Conservation (phyloP, 2,113 vertebrate species). For the Oenanthe oenanthe region DNA sequence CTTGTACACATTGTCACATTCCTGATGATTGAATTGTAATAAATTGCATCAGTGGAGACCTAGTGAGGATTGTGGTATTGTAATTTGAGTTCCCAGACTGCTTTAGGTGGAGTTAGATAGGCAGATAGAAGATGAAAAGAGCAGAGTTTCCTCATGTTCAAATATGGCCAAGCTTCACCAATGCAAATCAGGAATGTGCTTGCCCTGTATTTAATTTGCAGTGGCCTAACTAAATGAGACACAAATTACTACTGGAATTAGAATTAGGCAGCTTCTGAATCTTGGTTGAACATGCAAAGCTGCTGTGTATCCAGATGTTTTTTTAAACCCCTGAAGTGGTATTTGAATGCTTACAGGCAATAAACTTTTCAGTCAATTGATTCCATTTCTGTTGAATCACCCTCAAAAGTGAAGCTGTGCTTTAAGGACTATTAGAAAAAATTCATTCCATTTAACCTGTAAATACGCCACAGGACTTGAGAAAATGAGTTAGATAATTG, state of each 20-base stretch:
- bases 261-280: background rate
- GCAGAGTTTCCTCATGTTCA: background rate
- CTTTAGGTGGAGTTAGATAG: background rate
- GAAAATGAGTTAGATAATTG: conserved; percentile 27
- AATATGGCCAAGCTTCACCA: background rate
- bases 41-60: fast-evolving
- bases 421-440: conserved; percentile 18
- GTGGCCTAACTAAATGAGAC: background rate
- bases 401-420: background rate
- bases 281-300: background rate
- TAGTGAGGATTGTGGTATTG: background rate
- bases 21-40: background rate
- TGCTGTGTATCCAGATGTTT: background rate
- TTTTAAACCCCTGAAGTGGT: background rate
- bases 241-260: background rate
- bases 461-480: conserved; percentile 18
- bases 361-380: conserved; percentile 5
- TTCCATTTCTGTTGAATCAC: background rate
- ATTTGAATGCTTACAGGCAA: background rate
- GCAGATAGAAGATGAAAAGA: background rate
- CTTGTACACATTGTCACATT: background rate
- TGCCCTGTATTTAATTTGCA: background rate
- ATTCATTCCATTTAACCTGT: conserved; percentile 1
- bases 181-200: background rate
- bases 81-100: background rate